Percentiles rank a stretch among this genome's conserved stretches.
Evolutionary conservation across 2,797 vertebrate genomes (phyloP).

Genomic region (Pangasius larnaudii): DNA sequence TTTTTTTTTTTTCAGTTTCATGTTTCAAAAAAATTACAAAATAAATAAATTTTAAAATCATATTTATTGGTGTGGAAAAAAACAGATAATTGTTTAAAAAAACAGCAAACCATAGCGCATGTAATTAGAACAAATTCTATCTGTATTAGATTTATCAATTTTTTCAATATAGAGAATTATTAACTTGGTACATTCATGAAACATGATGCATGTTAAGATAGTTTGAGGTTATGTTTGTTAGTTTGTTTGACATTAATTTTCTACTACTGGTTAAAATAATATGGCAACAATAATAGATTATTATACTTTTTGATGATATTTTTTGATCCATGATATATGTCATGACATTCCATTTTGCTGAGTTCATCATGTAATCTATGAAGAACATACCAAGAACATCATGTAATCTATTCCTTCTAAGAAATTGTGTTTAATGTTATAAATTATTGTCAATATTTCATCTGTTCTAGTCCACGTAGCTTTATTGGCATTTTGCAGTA

Average conservation of each 20-base stretch:
- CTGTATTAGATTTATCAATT: background rate
- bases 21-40: background rate
- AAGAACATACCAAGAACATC: background rate
- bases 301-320: background rate
- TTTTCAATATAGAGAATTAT: background rate
- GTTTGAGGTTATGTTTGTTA: background rate
- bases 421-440: background rate
- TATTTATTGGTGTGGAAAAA: background rate
- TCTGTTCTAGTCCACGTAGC: background rate
- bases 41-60: background rate
- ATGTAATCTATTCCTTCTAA: background rate
- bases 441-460: background rate
- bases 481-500: background rate
- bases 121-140: background rate
- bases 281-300: background rate
- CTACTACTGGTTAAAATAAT: background rate
- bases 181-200: background rate
- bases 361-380: background rate
- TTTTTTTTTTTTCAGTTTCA: background rate
- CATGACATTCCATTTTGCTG: background rate
- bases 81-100: background rate
- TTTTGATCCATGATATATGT: background rate
- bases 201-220: background rate
- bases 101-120: background rate
- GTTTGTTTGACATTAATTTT: background rate